A percentile compares a stretch with the other conserved stretches of the same genome.
Conservation (phyloP, 1,140 invertebrate genomes). For the Hylyphantes graminicola region DNA sequence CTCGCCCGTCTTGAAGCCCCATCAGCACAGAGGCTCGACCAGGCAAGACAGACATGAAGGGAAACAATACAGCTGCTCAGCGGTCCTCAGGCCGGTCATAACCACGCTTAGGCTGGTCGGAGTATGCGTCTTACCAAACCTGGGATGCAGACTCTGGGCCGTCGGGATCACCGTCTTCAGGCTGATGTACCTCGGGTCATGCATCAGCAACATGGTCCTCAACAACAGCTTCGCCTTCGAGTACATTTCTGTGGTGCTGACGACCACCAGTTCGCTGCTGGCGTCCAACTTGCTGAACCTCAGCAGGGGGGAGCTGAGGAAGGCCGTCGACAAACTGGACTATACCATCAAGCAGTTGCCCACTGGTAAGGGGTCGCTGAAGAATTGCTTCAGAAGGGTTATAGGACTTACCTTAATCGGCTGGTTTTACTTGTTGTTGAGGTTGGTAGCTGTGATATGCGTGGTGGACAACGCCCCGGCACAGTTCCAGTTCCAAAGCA, state of each 20-base stretch:
- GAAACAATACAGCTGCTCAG: conserved; percentile 38
- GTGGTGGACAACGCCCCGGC: conserved; percentile 53
- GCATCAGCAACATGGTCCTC: conserved; percentile 43
- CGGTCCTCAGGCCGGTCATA: conserved; percentile 41
- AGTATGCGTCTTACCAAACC: conserved; percentile 33
- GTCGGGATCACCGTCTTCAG: conserved; percentile 33
- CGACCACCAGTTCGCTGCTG: conserved; percentile 24
- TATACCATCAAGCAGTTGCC: conserved; percentile 42
- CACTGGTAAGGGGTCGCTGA: conserved; percentile 17
- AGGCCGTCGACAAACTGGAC: conserved; percentile 42
- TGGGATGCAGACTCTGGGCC: conserved; percentile 43
- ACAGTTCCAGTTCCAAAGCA: conserved; percentile 39
- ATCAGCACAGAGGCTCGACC: conserved; percentile 14
- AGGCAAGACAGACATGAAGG: neutral
- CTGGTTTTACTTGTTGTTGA: conserved; percentile 48
- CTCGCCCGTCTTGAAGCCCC: conserved; percentile 4
- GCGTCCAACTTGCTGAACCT: conserved; percentile 32
- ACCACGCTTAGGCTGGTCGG: conserved; percentile 39
- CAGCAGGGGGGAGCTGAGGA: conserved; percentile 13
- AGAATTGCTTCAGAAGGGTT: conserved; percentile 21
- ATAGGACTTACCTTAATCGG: conserved; percentile 45
- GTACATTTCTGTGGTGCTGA: conserved; percentile 52
- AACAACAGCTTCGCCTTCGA: conserved; percentile 53
- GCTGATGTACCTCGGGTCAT: conserved; percentile 37
- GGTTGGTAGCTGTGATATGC: conserved; percentile 32